Evolutionary conservation across 2,113 vertebrate species (phyloP), one percentile per base, ranked within the genome.

Genomic region (Pygoscelis antarcticus): DNA sequence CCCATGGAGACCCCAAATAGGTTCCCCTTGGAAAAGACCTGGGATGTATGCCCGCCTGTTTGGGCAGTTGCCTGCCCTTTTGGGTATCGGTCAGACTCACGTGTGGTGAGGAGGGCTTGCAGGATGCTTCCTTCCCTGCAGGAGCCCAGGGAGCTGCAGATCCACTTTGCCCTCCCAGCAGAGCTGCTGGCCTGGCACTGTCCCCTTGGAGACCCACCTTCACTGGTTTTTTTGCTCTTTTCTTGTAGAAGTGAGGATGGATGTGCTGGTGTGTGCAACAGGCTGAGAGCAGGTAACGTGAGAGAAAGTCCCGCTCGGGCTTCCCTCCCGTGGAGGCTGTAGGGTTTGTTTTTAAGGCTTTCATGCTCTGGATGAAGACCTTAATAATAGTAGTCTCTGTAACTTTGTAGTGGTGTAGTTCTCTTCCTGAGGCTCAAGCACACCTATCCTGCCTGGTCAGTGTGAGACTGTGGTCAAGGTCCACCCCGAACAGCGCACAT

Each of bases 21-120:
- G 4, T 20, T 89, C 52, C 52, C 60, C 46, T 64, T 55, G 40
- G 61, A 34, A 51, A 65, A 72, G 38, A 4, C 15, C 38, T 62
- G 2, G 8, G 77, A 34, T 71, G 17, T 52, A 69, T 38, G 6
- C 40, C 46, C 38, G 25, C 36, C 9, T 29, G 11, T 16, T 29
- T 16, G 9, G 25, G 40, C 20, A 47, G 38, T 11, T 79, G 13
- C n/a, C 77, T 81, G 54, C 23, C 32, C 36, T 46, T 51, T 30
- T 44, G 64, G 80, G 36, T 36, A 20, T 51, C 25, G 4, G 13
- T 32, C 2, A 2, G 30, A 47, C 26, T 44, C 32, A 6, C 0
- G 1, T 21, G 6, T 32, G 29, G 13, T 23, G n/a, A n/a, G 49
- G 38, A 64, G 19, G 44, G 42, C 22, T 64, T 34, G 20, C 0